These are phyloP conservation scores for Parasteatoda tepidariorum DNA, from an alignment of 1,140 invertebrate species.

Conservation along the genomic window DNA sequence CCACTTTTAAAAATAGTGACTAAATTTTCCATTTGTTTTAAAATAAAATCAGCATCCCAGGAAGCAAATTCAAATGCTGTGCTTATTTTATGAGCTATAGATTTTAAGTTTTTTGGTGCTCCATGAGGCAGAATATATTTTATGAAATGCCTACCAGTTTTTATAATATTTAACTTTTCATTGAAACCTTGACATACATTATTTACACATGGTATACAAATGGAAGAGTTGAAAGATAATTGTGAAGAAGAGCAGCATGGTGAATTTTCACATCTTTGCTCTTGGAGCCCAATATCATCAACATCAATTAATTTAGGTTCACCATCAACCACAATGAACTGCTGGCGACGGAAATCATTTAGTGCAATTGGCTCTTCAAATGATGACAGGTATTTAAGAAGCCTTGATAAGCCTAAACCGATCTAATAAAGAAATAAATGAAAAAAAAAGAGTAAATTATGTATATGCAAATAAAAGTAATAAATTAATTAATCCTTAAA, in stretches of 20 bases:
- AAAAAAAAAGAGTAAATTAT: too few relatives aligned
- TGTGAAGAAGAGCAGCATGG: slow-evolving; percentile 31
- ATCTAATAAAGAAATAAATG: slow-evolving; percentile 64
- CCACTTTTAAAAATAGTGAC: slow-evolving; percentile 66
- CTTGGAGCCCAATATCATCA: slow-evolving; percentile 70
- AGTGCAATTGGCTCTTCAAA: slow-evolving; percentile 70
- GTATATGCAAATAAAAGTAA: neutral
- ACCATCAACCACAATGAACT: slow-evolving; percentile 71
- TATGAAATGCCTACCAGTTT: slow-evolving; percentile 70
- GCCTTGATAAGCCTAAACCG: slow-evolving; percentile 68
- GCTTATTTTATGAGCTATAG: slow-evolving; percentile 66
- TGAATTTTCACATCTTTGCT: slow-evolving; percentile 66
- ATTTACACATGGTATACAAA: slow-evolving; percentile 41
- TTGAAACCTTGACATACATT: slow-evolving; percentile 68
- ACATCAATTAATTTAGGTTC: slow-evolving; percentile 71
- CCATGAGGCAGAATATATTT: slow-evolving; percentile 69
- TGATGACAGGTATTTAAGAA: slow-evolving; percentile 69
- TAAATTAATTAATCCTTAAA: neutral
- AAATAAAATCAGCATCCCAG: slow-evolving; percentile 65
- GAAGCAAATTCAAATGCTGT: slow-evolving; percentile 65
- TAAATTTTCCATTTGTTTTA: slow-evolving; percentile 65
- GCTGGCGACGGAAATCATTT: slow-evolving; percentile 71
- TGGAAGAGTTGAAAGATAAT: neutral
- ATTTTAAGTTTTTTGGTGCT: slow-evolving; percentile 66
- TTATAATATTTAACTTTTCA: slow-evolving; percentile 70